Conservation (phyloP, 2,797 vertebrate species). For the Eutrigla gurnardus region DNA sequence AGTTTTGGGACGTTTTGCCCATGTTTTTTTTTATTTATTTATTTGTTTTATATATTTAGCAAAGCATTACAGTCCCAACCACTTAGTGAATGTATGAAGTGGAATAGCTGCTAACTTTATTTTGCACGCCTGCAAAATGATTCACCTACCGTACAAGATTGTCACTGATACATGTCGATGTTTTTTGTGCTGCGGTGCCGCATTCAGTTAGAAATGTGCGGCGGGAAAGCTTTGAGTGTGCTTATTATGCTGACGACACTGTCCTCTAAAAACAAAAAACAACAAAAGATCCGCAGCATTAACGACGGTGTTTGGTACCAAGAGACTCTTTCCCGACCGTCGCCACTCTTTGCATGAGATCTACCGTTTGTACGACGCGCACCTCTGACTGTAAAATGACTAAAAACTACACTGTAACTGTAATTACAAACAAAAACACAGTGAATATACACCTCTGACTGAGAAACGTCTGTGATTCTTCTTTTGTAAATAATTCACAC, state of each 20-base stretch:
- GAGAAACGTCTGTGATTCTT: slow-evolving; percentile 57
- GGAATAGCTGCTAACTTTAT: slow-evolving; percentile 79
- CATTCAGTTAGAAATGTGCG: slow-evolving; percentile 22
- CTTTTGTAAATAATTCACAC: slow-evolving; percentile 70
- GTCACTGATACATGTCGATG: slow-evolving; percentile 48
- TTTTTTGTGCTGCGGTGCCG: slow-evolving; percentile 38
- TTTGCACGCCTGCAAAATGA: slow-evolving; percentile 75
- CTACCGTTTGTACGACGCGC: slow-evolving; percentile 57
- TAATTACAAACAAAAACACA: slow-evolving; percentile 57
- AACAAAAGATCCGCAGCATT: slow-evolving; percentile 19
- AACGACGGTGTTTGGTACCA: slow-evolving; percentile 17
- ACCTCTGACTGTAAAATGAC: slow-evolving; percentile 63
- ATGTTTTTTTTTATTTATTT: slow-evolving; percentile 37
- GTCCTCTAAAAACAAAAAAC: not conserved
- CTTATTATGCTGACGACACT: slow-evolving; percentile 31
- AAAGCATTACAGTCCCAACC: slow-evolving; percentile 36
- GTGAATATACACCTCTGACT: slow-evolving; percentile 59
- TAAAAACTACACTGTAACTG: slow-evolving; percentile 64
- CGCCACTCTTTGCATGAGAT: slow-evolving; percentile 69
- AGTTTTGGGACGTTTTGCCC: slow-evolving; percentile 41
- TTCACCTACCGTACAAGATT: slow-evolving; percentile 59
- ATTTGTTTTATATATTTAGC: slow-evolving; percentile 60
- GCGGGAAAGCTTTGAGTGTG: slow-evolving; percentile 15
- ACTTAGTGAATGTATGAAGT: slow-evolving; percentile 75
- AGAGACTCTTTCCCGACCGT: slow-evolving; percentile 63